Percentiles rank a stretch among this genome's conserved stretches.
Evolutionary conservation across 1,140 invertebrate species (phyloP).

Genomic region (Kradibia gibbosae): DNA sequence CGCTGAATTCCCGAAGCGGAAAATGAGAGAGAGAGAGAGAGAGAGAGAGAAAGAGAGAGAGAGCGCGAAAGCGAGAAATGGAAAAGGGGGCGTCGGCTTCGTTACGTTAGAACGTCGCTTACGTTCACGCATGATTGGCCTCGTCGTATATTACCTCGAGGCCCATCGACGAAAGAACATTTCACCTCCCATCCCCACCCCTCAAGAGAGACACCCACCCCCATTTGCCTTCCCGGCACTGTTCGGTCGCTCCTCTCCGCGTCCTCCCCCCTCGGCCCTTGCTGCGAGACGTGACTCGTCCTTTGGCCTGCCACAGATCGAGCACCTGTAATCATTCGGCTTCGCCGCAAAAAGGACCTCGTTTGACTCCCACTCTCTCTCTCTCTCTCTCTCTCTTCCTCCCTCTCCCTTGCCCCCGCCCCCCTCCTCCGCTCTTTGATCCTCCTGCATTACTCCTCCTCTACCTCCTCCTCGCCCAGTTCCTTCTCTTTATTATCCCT

Average conservation of each 20-base stretch:
- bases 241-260: not conserved
- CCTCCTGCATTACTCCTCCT: too few species aligned
- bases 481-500: too few species aligned
- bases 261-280: not conserved
- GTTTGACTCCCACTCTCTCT: constrained; percentile 34
- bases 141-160: constrained; percentile 22
- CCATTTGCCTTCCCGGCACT: not conserved
- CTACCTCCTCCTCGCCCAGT: not conserved
- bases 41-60: not conserved
- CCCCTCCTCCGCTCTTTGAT: too few species aligned
- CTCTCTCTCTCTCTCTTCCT: not conserved
- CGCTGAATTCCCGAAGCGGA: too few species aligned
- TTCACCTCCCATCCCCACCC: not conserved
- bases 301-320: not conserved
- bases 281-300: not conserved
- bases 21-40: not conserved
- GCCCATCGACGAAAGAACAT: not conserved
- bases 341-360: constrained; percentile 30
- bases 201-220: too few species aligned
- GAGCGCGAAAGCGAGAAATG: not conserved
- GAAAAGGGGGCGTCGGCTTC: not conserved
- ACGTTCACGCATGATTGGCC: constrained; percentile 40
- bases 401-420: not conserved
- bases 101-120: constrained; percentile 28
- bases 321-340: constrained; percentile 45